These are phyloP conservation scores for Pollenia labialis DNA, from an alignment of 2,888 invertebrate genomes.

Conservation along the genomic window DNA sequence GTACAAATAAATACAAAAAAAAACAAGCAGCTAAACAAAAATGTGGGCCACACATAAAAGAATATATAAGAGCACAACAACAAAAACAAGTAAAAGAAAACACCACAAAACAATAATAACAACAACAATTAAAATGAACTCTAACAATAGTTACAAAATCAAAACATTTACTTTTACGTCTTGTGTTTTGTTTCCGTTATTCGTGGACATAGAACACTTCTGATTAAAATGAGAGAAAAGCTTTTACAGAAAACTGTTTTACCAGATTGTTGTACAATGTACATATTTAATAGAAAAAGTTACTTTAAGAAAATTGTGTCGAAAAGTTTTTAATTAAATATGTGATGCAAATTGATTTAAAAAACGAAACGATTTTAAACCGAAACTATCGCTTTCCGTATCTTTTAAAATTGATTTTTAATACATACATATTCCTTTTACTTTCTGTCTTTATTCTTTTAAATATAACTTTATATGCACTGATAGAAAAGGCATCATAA, in stretches of 20 bases:
- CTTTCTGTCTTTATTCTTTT: no score
- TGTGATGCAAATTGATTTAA: no score
- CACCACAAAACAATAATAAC: not conserved
- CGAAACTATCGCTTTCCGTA: no score
- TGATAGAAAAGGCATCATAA: no score
- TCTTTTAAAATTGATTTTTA: no score
- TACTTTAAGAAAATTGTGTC: no score
- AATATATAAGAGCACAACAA: constrained; percentile 1
- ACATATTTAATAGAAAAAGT: no score
- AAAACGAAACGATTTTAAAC: no score
- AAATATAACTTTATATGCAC: no score
- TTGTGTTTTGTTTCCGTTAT: constrained; percentile 70
- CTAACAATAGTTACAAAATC: constrained; percentile 59
- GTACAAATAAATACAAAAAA: constrained; percentile 29
- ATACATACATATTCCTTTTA: no score
- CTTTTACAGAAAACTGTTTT: constrained; percentile 22
- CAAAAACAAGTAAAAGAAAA: constrained; percentile 7
- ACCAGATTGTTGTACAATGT: no score
- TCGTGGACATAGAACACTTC: constrained; percentile 17
- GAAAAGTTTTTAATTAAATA: no score
- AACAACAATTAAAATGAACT: constrained; percentile 49
- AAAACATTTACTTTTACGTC: constrained; percentile 68
- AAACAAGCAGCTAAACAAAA: constrained; percentile 13
- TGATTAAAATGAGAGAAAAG: constrained; percentile 28
- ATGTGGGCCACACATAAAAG: constrained; percentile 6